Base-by-base conservation (phyloP, 2,888 invertebrate genomes). In the Xylophagus ater region DNA sequence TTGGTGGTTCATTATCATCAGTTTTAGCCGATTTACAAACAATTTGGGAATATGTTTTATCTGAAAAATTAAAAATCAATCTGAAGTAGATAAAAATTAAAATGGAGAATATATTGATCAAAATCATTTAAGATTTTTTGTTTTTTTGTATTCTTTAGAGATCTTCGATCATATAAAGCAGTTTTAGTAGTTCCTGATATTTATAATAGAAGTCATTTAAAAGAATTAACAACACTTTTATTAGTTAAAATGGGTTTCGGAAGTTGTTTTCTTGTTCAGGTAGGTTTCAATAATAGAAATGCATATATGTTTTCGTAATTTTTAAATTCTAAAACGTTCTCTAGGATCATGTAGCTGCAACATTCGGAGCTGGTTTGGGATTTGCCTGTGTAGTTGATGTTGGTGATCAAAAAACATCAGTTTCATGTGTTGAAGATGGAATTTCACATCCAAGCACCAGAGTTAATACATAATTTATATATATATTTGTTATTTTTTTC, bases 371-470 rank as follows among this genome's bases (percentile, higher is more conserved):
- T 13, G 87, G 87, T 9, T 62, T 86, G 12, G 78, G 81, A 33
- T 85, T 81, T 54, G 93, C 92, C 0, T 94, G 94, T 66, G 90
- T 94, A 1, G 85, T 96, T 1, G 93, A 94, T 59, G 81, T 94
- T 36, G 94, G 94, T 0, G 93, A 93, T 57, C 89, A 93, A 59
- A 94, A 94, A 68, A 90, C 89, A 0, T 88, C 92, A 1, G 83
- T 96, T 14, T 90, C 90, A 2, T 96, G 94, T 67, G 90, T 94
- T 1, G 94, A 94, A 67, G 94, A 94, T 69, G 93, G 92, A 1
- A 85, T 94, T 43, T 93, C 93, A 17, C 88, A 89, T 54, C 77
- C 83, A 49, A 81, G 82, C 47, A 89, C 93, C 0, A 70, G 92
- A 55, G 76, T 81, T 53, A 52, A 55, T 40, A 37, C 25, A 35